phyloP scores from a whole-genome alignment of 1,140 invertebrate genomes.

The Grapholita molesta region DNA sequence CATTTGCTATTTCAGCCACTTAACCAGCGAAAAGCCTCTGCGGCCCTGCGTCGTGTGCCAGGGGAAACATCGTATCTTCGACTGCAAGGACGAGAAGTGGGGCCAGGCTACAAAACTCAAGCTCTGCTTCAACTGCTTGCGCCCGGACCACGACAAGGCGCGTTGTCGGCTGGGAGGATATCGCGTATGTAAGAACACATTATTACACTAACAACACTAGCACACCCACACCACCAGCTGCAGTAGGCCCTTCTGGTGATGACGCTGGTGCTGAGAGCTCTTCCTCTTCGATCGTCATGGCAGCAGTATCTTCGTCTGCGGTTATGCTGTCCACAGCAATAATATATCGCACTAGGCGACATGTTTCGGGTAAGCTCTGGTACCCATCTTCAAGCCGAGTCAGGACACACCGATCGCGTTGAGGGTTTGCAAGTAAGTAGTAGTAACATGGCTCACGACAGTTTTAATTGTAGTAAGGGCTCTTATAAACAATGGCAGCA shows the following conservation, averaged over 20 bases:
- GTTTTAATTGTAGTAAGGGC: neutral
- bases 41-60: neutral
- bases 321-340: too few relatives aligned
- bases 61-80: neutral
- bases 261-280: neutral
- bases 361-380: too few relatives aligned
- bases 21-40: too few relatives aligned
- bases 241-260: neutral
- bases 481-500: neutral
- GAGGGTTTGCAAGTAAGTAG: too few relatives aligned
- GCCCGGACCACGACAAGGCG: too few relatives aligned
- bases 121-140: too few relatives aligned
- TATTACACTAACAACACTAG: neutral
- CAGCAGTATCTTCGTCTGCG: neutral
- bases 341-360: too few relatives aligned
- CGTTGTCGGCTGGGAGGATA: too few relatives aligned
- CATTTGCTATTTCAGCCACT: neutral
- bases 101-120: too few relatives aligned
- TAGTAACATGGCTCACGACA: too few relatives aligned
- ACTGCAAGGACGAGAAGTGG: neutral
- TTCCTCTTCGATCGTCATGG: neutral
- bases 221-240: neutral
- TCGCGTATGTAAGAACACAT: neutral
- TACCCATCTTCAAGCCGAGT: too few relatives aligned
- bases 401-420: too few relatives aligned